These are phyloP conservation scores for Drosophila truncata DNA, from an alignment of 1,140 invertebrate genomes.

Conservation along the genomic window DNA sequence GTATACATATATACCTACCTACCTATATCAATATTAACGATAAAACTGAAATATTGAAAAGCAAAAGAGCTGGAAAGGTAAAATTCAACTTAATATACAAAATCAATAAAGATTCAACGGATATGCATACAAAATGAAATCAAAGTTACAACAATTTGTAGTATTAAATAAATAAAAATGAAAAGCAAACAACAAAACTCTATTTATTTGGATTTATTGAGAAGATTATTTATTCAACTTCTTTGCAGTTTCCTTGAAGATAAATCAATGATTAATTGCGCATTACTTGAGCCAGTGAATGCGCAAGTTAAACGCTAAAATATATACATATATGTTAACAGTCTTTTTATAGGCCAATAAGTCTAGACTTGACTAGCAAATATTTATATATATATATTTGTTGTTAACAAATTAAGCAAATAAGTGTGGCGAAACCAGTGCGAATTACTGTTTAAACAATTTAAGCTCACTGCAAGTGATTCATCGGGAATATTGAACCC, in stretches of 20 bases:
- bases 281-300: background rate
- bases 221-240: background rate
- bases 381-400: slow-evolving; percentile 16
- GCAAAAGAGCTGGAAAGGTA: background rate
- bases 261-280: slow-evolving; percentile 11
- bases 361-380: slow-evolving; percentile 21
- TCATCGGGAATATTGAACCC: slow-evolving; percentile 10
- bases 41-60: slow-evolving; percentile 27
- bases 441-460: slow-evolving; percentile 12
- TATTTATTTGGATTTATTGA: background rate
- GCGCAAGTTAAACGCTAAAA: slow-evolving; percentile 26
- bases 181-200: slow-evolving; percentile 16
- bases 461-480: slow-evolving; percentile 8
- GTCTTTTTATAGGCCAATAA: slow-evolving; percentile 3
- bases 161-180: slow-evolving; percentile 53
- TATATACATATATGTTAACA: background rate
- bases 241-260: background rate
- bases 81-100: slow-evolving; percentile 22
- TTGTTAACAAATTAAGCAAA: slow-evolving; percentile 14
- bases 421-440: slow-evolving; percentile 14
- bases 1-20: slow-evolving; percentile 36
- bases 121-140: slow-evolving; percentile 48
- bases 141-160: slow-evolving; percentile 53
- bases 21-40: slow-evolving; percentile 62
- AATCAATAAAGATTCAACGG: slow-evolving; percentile 28